Evolutionary conservation across 2,113 vertebrate genomes (phyloP).

Genomic region (Coreoperca whiteheadi): DNA sequence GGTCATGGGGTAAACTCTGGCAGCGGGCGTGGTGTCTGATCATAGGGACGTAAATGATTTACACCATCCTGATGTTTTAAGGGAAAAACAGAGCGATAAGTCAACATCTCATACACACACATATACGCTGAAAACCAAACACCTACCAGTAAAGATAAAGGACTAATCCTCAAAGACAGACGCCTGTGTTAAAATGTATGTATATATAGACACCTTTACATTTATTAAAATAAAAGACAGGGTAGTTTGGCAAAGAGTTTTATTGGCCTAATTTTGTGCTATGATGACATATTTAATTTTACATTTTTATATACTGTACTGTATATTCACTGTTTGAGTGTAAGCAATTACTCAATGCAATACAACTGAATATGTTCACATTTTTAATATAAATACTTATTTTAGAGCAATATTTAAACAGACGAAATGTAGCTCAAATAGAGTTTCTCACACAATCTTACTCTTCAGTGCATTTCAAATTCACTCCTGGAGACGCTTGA

Average conservation of each 20-base stretch:
- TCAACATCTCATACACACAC: not conserved
- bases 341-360: conserved; percentile 7
- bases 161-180: not conserved
- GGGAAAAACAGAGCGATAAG: conserved; percentile 28
- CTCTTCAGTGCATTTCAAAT: conserved; percentile 8
- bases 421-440: not conserved
- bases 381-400: conserved; percentile 18
- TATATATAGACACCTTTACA: not conserved
- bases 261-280: conserved; percentile 35
- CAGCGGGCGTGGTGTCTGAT: not conserved
- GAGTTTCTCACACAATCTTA: conserved; percentile 26
- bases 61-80: conserved; percentile 14
- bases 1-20: conserved; percentile 26
- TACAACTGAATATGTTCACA: not conserved
- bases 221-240: not conserved
- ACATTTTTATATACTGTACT: not conserved
- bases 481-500: conserved; percentile 15
- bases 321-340: too few species aligned
- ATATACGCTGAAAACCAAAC: not conserved
- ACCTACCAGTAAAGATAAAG: not conserved
- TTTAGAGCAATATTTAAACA: not conserved
- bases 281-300: not conserved
- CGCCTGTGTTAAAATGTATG: not conserved
- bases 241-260: conserved; percentile 25
- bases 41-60: conserved; percentile 61